Conservation (phyloP, 1,140 invertebrate species). For the Drosophila azteca region DNA sequence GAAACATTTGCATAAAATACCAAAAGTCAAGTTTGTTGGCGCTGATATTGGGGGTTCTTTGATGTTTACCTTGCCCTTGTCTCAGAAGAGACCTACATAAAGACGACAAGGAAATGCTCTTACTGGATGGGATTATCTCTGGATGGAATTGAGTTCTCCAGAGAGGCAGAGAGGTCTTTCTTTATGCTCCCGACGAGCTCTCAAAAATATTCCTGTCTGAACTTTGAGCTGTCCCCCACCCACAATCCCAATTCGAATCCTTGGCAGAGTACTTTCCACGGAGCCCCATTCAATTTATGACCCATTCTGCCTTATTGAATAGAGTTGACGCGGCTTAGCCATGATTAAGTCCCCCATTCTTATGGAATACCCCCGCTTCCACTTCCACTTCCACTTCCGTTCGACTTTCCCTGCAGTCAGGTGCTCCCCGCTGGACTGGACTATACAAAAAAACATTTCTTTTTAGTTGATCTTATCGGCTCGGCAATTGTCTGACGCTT, state of each 20-base stretch:
- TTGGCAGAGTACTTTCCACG: too few relatives aligned
- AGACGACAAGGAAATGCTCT: constrained; percentile 29
- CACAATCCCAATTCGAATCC: too few relatives aligned
- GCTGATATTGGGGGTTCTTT: constrained; percentile 56
- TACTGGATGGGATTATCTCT: not conserved
- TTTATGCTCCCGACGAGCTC: too few relatives aligned
- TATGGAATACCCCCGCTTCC: constrained; percentile 8
- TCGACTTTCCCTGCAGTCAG: constrained; percentile 11
- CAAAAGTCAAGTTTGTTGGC: constrained; percentile 70
- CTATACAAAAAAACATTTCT: constrained; percentile 56
- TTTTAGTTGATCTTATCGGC: constrained; percentile 69
- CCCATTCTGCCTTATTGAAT: constrained; percentile 60
- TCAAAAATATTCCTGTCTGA: constrained; percentile 1
- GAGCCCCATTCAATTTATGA: constrained; percentile 36
- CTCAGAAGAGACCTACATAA: constrained; percentile 1
- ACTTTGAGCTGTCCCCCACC: not conserved
- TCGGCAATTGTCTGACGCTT: constrained; percentile 77
- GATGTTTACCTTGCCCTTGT: constrained; percentile 52
- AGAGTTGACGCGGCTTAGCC: constrained; percentile 48
- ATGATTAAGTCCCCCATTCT: constrained; percentile 48
- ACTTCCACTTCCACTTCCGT: constrained; percentile 6
- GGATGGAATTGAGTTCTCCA: too few relatives aligned
- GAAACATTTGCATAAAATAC: constrained; percentile 79
- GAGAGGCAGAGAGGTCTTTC: too few relatives aligned
- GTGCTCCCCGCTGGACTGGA: constrained; percentile 45